Percentiles rank a stretch among this genome's conserved stretches.
phyloP scores from a whole-genome alignment of 2,797 vertebrate species.

The Spea hammondii region DNA sequence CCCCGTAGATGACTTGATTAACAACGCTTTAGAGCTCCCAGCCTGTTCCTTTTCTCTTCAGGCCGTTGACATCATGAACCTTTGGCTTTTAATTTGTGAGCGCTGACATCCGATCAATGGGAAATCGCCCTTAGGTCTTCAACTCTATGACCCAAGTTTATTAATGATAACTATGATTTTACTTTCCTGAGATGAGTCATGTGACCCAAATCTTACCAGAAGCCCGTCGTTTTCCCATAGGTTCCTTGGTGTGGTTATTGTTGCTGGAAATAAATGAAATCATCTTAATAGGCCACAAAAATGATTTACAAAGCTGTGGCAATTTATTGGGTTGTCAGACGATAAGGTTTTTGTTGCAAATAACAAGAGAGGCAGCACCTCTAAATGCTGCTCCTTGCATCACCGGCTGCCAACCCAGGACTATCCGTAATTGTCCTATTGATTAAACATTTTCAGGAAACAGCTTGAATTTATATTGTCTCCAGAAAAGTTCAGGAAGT shows the following conservation, averaged over 20 bases:
- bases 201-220: background rate
- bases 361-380: background rate
- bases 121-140: background rate
- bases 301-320: background rate
- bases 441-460: constrained; percentile 2
- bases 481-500: background rate
- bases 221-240: background rate
- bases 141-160: background rate
- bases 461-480: background rate
- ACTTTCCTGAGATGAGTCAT: background rate
- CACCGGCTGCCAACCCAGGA: background rate
- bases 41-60: too few species aligned
- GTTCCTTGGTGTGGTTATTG: background rate
- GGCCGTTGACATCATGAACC: too few species aligned
- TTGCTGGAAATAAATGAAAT: constrained; percentile 2
- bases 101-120: too few species aligned
- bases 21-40: too few species aligned
- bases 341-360: background rate
- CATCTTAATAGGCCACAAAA: background rate
- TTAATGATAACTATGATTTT: background rate
- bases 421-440: background rate
- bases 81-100: too few species aligned
- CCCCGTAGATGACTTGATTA: too few species aligned
- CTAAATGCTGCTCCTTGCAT: background rate
- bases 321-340: background rate